Conservation (phyloP, 2,888 invertebrate species). For the Brassicogethes aeneus region DNA sequence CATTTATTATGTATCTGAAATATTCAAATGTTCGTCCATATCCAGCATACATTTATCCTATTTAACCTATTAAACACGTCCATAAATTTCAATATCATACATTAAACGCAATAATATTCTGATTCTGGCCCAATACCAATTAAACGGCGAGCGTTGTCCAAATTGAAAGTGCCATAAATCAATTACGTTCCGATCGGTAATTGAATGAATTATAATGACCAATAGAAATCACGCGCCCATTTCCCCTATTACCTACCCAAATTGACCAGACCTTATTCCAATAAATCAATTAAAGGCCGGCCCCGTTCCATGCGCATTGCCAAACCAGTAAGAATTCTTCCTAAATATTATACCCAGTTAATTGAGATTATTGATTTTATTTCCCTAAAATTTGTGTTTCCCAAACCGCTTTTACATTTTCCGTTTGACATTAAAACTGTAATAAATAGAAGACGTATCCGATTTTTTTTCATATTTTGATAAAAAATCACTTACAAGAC, state of each 20-base stretch:
- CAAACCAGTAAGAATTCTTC: background rate
- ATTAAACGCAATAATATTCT: constrained; percentile 9
- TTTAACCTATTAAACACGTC: constrained; percentile 12
- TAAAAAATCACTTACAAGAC: no score
- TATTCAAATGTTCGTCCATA: background rate
- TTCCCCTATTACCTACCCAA: constrained; percentile 14
- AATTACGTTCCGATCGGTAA: constrained; percentile 1
- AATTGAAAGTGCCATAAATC: background rate
- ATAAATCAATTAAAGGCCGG: background rate
- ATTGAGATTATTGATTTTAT: no score
- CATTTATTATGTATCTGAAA: background rate
- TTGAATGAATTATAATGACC: constrained; percentile 24
- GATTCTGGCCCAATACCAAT: constrained; percentile 10
- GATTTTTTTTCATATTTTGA: no score
- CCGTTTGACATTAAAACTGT: no score
- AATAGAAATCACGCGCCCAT: constrained; percentile 19
- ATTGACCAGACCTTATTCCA: constrained; percentile 14
- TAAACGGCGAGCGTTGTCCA: constrained; percentile 26
- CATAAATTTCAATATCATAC: constrained; percentile 12
- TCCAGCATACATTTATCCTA: background rate
- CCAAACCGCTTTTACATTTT: no score
- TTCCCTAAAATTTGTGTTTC: no score
- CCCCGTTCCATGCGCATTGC: background rate
- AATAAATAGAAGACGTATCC: no score
- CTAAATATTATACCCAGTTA: no score